These are phyloP conservation scores for Hedya salicella DNA, from an alignment of 2,888 invertebrate species.

Conservation along the genomic window DNA sequence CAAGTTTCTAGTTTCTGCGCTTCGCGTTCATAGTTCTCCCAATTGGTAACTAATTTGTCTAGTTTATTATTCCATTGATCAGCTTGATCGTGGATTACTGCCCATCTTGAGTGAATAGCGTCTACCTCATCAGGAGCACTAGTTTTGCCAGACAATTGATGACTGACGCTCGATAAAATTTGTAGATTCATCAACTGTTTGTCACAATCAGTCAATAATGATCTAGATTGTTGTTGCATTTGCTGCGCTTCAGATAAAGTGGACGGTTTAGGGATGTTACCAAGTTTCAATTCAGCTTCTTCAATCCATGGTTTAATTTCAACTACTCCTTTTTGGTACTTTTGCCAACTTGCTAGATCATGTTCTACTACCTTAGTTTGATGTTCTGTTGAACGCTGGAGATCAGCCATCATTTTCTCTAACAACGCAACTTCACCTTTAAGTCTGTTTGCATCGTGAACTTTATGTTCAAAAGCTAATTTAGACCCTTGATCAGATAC, in stretches of 20 bases:
- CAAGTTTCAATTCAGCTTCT: constrained; percentile 92
- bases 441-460: constrained; percentile 89
- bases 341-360: constrained; percentile 93
- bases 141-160: constrained; percentile 90
- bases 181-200: constrained; percentile 90
- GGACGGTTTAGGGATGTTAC: constrained; percentile 89
- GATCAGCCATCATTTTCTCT: constrained; percentile 89
- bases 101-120: constrained; percentile 92
- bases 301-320: constrained; percentile 95
- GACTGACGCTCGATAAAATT: constrained; percentile 89
- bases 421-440: constrained; percentile 90
- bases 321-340: constrained; percentile 91
- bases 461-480: constrained; percentile 87
- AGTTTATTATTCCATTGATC: constrained; percentile 91
- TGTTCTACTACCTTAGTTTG: constrained; percentile 90
- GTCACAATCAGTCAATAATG: constrained; percentile 91
- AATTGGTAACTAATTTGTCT: constrained; percentile 91
- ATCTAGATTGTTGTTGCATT: constrained; percentile 88
- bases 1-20: constrained; percentile 91
- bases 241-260: constrained; percentile 92
- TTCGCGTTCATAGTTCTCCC: constrained; percentile 93
- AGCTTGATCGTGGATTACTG: constrained; percentile 92
- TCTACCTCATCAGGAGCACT: constrained; percentile 94
- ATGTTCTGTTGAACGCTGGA: constrained; percentile 90
- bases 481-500: constrained; percentile 91